Percentiles rank a stretch among this genome's conserved stretches.
Conservation (phyloP, 2,888 invertebrate species). For the Willowsia nigromaculata region DNA sequence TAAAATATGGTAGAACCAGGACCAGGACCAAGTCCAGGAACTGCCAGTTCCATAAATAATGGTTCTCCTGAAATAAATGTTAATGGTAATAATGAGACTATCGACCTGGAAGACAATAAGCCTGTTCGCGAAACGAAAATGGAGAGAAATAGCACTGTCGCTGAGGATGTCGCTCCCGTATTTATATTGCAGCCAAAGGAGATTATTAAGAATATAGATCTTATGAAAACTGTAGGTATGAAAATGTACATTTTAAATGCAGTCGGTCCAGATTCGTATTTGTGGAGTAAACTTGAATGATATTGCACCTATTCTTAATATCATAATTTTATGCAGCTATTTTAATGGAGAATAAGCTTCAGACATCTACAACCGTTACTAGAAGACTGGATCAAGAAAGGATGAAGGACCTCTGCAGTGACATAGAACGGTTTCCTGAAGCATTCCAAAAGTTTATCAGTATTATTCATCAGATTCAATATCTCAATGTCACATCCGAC, state of each 20-base stretch:
- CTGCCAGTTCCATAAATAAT: too few species aligned
- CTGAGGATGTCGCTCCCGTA: constrained; percentile 26
- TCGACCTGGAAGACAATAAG: not conserved
- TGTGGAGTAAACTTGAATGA: not conserved
- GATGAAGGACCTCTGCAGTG: constrained; percentile 26
- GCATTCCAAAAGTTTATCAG: constrained; percentile 57
- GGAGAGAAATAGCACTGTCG: not conserved
- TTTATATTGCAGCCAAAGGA: constrained; percentile 44
- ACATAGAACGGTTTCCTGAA: constrained; percentile 55
- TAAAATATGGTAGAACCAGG: too few species aligned
- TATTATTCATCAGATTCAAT: constrained; percentile 63
- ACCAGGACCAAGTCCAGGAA: too few species aligned
- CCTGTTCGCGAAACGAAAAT: not conserved
- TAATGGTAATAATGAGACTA: too few species aligned
- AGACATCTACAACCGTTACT: not conserved
- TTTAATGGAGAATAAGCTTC: constrained; percentile 50
- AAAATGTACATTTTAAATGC: too few species aligned
- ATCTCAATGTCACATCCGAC: constrained; percentile 47
- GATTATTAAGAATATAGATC: constrained; percentile 62
- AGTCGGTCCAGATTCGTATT: too few species aligned
- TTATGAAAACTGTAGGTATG: constrained; percentile 67
- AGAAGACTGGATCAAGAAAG: constrained; percentile 18
- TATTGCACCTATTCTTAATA: not conserved
- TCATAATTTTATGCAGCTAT: constrained; percentile 8
- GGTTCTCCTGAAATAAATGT: too few species aligned